These are phyloP conservation scores for Hecatera dysodea DNA, from an alignment of 2,888 invertebrate genomes.

Conservation along the genomic window DNA sequence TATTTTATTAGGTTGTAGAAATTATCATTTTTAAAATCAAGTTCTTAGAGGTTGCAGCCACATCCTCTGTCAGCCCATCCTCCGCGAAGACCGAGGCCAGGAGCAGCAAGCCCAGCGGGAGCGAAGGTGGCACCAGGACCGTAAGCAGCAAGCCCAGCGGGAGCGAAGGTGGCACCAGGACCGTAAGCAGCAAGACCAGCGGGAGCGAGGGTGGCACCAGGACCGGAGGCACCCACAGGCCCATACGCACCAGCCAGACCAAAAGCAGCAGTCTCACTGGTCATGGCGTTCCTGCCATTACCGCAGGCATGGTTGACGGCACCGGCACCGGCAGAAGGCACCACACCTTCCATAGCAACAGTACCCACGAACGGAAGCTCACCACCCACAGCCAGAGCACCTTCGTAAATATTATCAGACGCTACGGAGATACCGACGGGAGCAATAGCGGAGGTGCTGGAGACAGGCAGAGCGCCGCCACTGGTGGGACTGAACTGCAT, in stretches of 20 bases:
- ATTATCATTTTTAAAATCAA: too few species aligned
- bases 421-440: conserved; percentile 35
- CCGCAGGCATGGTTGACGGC: conserved; percentile 76
- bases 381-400: conserved; percentile 67
- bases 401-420: conserved; percentile 39
- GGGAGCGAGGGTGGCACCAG: too few species aligned
- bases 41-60: conserved; percentile 9
- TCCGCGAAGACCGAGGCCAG: neutral
- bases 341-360: conserved; percentile 73
- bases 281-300: conserved; percentile 64
- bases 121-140: too few species aligned
- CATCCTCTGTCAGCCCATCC: conserved; percentile 19
- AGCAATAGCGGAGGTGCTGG: conserved; percentile 1
- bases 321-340: conserved; percentile 73
- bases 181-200: too few species aligned
- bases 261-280: conserved; percentile 45
- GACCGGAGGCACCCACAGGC: conserved; percentile 14
- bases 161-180: conserved; percentile 23
- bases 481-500: conserved; percentile 31
- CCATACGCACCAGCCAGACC: neutral
- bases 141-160: too few species aligned
- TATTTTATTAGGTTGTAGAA: too few species aligned
- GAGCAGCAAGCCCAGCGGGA: too few species aligned
- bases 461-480: conserved; percentile 45
- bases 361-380: conserved; percentile 72